Evolutionary conservation across 2,888 invertebrate species (phyloP).

Genomic region (Entomobrya proxima): DNA sequence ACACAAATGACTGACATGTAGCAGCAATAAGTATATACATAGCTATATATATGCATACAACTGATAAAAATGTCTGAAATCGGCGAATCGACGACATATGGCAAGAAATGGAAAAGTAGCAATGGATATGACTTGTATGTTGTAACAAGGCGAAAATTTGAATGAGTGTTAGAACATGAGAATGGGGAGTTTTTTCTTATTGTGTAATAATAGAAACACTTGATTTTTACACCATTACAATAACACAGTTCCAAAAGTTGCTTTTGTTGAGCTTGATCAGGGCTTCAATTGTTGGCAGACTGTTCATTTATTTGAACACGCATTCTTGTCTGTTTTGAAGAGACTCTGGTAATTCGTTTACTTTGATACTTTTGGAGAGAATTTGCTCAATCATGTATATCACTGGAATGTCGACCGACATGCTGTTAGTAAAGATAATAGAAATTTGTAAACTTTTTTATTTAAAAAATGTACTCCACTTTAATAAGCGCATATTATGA

Average conservation of each 20-base stretch:
- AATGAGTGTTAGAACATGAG: constrained; percentile 21
- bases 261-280: neutral
- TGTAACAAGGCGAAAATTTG: neutral
- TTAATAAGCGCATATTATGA: no score
- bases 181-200: neutral
- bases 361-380: no score
- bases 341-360: no score
- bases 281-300: no score
- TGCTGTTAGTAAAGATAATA: no score
- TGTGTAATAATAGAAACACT: constrained; percentile 8
- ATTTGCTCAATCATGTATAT: no score
- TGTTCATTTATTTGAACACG: no score
- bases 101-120: constrained; percentile 42
- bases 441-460: no score
- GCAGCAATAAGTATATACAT: neutral
- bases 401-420: no score
- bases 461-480: no score
- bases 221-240: neutral
- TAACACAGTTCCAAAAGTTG: neutral
- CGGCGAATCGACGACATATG: constrained; percentile 67
- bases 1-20: no score
- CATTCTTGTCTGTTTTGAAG: no score
- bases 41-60: neutral
- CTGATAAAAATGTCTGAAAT: constrained; percentile 57
- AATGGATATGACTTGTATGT: neutral